These are phyloP conservation scores for Vespertilio murinus DNA, from an alignment of 2,797 vertebrate genomes.

Conservation along the genomic window DNA sequence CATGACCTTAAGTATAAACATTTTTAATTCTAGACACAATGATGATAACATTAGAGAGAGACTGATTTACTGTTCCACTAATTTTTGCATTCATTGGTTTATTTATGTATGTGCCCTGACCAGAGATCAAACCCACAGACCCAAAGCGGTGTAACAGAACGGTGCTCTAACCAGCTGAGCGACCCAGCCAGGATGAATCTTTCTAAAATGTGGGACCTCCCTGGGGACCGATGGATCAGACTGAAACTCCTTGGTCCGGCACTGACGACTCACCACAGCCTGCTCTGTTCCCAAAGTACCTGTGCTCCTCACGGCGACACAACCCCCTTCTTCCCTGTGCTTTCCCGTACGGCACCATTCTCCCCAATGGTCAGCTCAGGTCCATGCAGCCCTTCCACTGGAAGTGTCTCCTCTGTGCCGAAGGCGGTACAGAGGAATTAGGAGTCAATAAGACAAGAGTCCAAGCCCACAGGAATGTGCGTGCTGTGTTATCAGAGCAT, in stretches of 20 bases:
- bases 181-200: background rate
- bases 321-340: background rate
- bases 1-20: background rate
- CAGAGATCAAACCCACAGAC: background rate
- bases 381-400: background rate
- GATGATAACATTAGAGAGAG: background rate
- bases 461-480: background rate
- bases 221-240: background rate
- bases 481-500: background rate
- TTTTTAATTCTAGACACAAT: background rate
- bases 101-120: background rate
- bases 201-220: background rate
- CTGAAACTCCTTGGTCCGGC: background rate
- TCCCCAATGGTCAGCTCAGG: background rate
- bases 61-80: background rate
- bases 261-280: background rate
- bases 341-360: background rate
- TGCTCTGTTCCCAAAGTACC: background rate
- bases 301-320: background rate
- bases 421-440: background rate
- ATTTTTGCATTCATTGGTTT: background rate
- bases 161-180: background rate
- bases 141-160: background rate
- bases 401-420: background rate
- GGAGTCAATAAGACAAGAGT: background rate